Conservation (phyloP, 2,888 invertebrate genomes). For the Coecobrya sp. region DNA sequence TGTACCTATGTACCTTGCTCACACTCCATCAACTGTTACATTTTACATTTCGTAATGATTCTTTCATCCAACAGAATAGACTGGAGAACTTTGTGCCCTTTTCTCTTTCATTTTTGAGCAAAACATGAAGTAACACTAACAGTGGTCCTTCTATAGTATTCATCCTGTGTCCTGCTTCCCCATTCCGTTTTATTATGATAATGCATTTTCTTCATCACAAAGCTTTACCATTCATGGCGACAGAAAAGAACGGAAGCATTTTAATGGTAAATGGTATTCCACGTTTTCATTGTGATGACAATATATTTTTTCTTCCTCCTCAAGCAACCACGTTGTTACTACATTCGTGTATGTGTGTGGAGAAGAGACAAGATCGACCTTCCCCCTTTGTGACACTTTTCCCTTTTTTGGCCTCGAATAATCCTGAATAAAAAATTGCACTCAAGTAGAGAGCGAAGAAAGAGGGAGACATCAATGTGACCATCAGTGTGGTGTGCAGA, state of each 20-base stretch:
- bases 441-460: slow-evolving; percentile 18
- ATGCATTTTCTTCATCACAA: slow-evolving; percentile 63
- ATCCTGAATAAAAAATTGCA: slow-evolving; percentile 74
- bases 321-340: neutral
- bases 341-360: neutral
- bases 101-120: too few species aligned
- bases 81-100: too few species aligned
- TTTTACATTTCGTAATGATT: too few species aligned
- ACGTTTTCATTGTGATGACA: slow-evolving; percentile 41
- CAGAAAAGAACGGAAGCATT: slow-evolving; percentile 52
- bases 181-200: slow-evolving; percentile 75
- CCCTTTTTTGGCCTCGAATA: slow-evolving; percentile 63
- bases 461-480: slow-evolving; percentile 26
- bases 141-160: neutral
- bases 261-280: slow-evolving; percentile 45
- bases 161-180: neutral
- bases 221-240: slow-evolving; percentile 10
- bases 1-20: too few species aligned
- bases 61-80: neutral
- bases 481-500: too few species aligned
- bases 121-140: neutral
- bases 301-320: slow-evolving; percentile 36
- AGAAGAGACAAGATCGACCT: slow-evolving; percentile 69
- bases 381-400: slow-evolving; percentile 73
- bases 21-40: too few species aligned